These are phyloP conservation scores for Montipora sp. DNA, from an alignment of 64 coral and sea anemone genomes.

Conservation along the genomic window DNA sequence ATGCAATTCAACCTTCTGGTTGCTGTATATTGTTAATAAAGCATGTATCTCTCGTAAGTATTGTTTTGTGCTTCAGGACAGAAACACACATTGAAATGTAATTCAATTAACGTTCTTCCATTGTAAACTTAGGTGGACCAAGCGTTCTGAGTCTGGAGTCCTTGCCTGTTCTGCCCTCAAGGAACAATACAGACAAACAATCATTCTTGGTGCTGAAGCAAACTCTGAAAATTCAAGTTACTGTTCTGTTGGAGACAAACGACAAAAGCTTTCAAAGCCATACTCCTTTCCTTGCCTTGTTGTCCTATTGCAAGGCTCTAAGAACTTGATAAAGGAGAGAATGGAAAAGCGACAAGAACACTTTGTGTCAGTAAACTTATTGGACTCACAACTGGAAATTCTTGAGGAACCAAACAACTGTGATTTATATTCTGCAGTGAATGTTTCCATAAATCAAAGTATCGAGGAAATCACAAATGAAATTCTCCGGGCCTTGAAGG, in stretches of 20 bases:
- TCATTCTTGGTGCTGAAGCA: slow-evolving; percentile 74
- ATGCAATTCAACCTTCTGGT: no score
- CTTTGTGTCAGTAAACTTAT: slow-evolving; percentile 75
- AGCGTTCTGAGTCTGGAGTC: slow-evolving; percentile 75
- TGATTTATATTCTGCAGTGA: slow-evolving; percentile 48
- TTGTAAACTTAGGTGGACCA: slow-evolving; percentile 70
- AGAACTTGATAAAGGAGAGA: slow-evolving; percentile 69
- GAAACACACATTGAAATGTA: no score
- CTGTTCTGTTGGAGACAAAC: slow-evolving; percentile 45
- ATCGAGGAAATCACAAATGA: slow-evolving; percentile 72
- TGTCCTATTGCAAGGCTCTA: slow-evolving; percentile 68
- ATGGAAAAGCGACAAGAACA: slow-evolving; percentile 72
- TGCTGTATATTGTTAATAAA: no score
- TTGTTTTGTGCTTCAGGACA: no score
- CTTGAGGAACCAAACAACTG: slow-evolving; percentile 73
- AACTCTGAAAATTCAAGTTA: slow-evolving; percentile 44
- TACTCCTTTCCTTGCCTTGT: slow-evolving; percentile 30
- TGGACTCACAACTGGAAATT: slow-evolving; percentile 85
- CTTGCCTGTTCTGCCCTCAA: slow-evolving; percentile 95
- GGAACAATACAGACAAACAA: slow-evolving; percentile 83
- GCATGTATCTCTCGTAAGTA: no score
- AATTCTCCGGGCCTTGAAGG: slow-evolving; percentile 59
- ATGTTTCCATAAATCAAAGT: slow-evolving; percentile 68
- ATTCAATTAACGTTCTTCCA: neutral
- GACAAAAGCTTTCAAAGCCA: slow-evolving; percentile 34